A percentile compares a stretch with the other conserved stretches of the same genome.
phyloP scores from a whole-genome alignment of 2,113 vertebrate genomes.

The Phodopus roborovskii region DNA sequence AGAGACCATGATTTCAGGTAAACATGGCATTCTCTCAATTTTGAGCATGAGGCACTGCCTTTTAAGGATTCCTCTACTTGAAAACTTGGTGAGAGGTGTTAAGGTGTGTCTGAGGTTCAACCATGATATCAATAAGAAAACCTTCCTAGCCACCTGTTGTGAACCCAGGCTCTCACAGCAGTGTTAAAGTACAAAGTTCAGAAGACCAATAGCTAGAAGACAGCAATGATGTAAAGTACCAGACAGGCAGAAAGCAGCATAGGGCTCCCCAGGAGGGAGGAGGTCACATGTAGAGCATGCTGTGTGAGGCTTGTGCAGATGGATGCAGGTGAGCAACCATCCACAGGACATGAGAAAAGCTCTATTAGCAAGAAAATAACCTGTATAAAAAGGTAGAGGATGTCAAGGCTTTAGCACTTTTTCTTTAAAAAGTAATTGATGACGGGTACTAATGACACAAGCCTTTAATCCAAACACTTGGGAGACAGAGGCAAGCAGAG shows the following conservation, averaged over 20 bases:
- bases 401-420: neutral
- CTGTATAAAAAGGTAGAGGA: neutral
- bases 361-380: neutral
- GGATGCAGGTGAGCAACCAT: fast-evolving
- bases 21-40: too few species aligned
- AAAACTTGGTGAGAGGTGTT: neutral
- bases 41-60: neutral
- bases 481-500: neutral
- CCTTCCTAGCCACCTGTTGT: neutral
- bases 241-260: neutral
- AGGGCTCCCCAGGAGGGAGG: neutral
- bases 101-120: too few species aligned
- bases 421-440: neutral
- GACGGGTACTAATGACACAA: neutral
- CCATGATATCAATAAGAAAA: neutral
- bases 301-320: neutral
- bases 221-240: neutral
- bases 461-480: neutral
- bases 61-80: neutral
- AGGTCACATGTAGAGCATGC: too few species aligned
- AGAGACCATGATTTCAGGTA: neutral
- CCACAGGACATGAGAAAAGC: too few species aligned
- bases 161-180: neutral
- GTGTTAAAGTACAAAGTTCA: neutral
- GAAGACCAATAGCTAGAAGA: neutral